Base-by-base conservation (phyloP, 2,797 vertebrate species). In the Bufotes viridis region DNA sequence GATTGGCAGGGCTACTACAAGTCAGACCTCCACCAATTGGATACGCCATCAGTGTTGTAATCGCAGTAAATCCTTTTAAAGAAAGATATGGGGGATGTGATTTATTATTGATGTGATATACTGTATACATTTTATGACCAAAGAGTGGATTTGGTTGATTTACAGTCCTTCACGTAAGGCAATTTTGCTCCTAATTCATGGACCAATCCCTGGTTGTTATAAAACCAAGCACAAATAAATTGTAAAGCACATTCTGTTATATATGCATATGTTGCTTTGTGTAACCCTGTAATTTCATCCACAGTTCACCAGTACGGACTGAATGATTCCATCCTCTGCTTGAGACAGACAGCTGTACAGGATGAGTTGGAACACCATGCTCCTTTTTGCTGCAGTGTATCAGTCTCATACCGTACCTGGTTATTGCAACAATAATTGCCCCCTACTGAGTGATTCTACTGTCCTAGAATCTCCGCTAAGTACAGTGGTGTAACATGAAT, bases 121-220 rank as follows among this genome's bases (percentile, higher is more conserved):
- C 51, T 69, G 4, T 84, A 9, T 78, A 20, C 6, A 49, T 49
- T 83, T 0, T 61, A 65, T 84, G 29, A 80, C 87, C 65, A 80
- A 84, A 84, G 74, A 88, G 65, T 79, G 74, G 60, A 83, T 55
- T 18, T 82, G 57, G 70, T 87, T 70, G 70, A 75, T 60, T 76
- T 87, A 24, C 70, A 69, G 70, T 61, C 24, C n/a, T 17, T 26
- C 13, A n/a, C n/a, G 13, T 60, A 42, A 84, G 15, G 70, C 29
- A 63, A n/a, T 22, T 81, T 49, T 63, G 18, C 20, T 63, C 20
- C 9, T 42, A 63, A 51, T 81, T 67, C 42, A 81, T 81, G 42
- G 22, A n/a, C 13, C 34, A 67, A 24, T 49, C 10, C 24, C 57
- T 80, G 53, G 6, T 55, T 81, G 60, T 65, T 81, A 24, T 24